These are phyloP conservation scores for Florisuga fusca DNA, from an alignment of 2,797 vertebrate genomes.

Conservation along the genomic window DNA sequence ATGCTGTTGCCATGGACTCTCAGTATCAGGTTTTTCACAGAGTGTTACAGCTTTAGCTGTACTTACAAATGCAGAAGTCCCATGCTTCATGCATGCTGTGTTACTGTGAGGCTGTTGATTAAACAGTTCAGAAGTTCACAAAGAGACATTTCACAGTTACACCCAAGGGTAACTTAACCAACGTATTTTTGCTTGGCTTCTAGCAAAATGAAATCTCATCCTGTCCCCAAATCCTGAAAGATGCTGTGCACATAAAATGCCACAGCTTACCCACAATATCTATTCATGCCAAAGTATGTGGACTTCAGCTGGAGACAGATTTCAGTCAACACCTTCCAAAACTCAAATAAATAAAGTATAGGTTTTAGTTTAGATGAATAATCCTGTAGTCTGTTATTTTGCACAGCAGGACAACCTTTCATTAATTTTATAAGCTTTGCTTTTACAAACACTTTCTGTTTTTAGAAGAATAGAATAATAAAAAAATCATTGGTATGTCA, in stretches of 20 bases:
- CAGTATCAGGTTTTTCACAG: constrained; percentile 5
- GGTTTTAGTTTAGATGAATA: constrained; percentile 26
- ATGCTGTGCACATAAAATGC: constrained; percentile 13
- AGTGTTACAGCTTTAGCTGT: constrained; percentile 38
- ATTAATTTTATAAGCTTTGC: constrained; percentile 29
- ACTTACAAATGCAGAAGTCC: not conserved
- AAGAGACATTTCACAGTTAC: constrained; percentile 23
- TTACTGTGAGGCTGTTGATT: constrained; percentile 8
- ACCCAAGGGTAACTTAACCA: constrained; percentile 37
- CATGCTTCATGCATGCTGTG: not conserved
- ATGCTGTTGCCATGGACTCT: not conserved
- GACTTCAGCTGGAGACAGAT: constrained; percentile 25
- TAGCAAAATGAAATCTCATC: constrained; percentile 33
- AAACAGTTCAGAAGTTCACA: constrained; percentile 53
- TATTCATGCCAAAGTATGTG: not conserved
- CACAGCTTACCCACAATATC: not conserved
- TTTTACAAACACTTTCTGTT: constrained; percentile 35
- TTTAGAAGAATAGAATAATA: constrained; percentile 50
- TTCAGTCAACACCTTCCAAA: not conserved
- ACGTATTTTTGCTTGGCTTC: constrained; percentile 42
- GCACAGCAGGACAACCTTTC: constrained; percentile 21
- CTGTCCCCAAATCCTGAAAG: constrained; percentile 9
- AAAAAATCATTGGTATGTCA: constrained; percentile 11
- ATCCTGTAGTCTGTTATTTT: constrained; percentile 27
- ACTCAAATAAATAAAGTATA: constrained; percentile 46